These are phyloP conservation scores for Drosophila murphyi DNA, from an alignment of 1,140 invertebrate genomes.

Conservation along the genomic window DNA sequence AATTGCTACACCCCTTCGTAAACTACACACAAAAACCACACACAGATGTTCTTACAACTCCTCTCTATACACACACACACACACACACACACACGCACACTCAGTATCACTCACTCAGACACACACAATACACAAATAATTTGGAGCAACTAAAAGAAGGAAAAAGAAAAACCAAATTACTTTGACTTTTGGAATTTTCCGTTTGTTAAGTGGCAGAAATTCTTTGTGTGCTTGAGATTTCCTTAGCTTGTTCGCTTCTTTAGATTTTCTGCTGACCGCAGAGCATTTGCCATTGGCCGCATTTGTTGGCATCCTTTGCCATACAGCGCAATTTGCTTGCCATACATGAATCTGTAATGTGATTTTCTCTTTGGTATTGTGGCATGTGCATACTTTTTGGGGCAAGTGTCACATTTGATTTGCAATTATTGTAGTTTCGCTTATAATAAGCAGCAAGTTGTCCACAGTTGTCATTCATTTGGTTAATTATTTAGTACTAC, in stretches of 20 bases:
- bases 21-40: slow-evolving; percentile 2
- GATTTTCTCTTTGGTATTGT: slow-evolving; percentile 31
- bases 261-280: slow-evolving; percentile 55
- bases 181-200: slow-evolving; percentile 58
- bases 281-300: slow-evolving; percentile 46
- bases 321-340: slow-evolving; percentile 45
- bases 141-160: slow-evolving; percentile 16
- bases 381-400: neutral
- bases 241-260: slow-evolving; percentile 27
- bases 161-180: slow-evolving; percentile 30
- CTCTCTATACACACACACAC: neutral
- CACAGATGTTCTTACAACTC: neutral
- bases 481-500: neutral
- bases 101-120: too few species aligned
- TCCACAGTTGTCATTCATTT: slow-evolving; percentile 14
- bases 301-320: slow-evolving; percentile 40
- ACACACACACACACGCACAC: neutral
- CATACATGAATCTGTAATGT: slow-evolving; percentile 47
- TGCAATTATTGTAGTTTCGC: slow-evolving; percentile 50
- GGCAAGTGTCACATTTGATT: slow-evolving; percentile 33
- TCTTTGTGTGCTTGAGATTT: slow-evolving; percentile 51
- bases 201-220: slow-evolving; percentile 55
- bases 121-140: slow-evolving; percentile 54
- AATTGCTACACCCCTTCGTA: slow-evolving; percentile 23
- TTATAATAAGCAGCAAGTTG: slow-evolving; percentile 20